Conservation (phyloP, 1,140 invertebrate species). For the Anoplolepis gracilipes region DNA sequence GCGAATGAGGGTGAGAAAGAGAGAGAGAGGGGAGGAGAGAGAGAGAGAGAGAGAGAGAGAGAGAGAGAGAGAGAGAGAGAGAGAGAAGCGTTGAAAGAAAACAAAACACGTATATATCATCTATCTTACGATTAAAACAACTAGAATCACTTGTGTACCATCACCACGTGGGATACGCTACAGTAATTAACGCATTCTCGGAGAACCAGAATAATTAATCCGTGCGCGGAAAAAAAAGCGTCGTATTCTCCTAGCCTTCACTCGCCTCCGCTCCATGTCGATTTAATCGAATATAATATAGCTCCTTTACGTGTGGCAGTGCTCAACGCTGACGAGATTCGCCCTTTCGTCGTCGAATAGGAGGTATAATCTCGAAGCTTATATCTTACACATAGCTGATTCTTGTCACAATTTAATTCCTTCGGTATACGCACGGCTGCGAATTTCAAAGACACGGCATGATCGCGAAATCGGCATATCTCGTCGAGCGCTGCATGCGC, state of each 20-base stretch:
- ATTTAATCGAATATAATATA: constrained; percentile 27
- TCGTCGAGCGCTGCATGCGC: constrained; percentile 38
- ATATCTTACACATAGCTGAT: background rate
- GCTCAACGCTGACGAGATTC: constrained; percentile 53
- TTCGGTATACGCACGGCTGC: background rate
- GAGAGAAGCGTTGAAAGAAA: constrained; percentile 50
- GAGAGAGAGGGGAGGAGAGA: too few relatives aligned
- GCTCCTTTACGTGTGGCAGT: constrained; percentile 47
- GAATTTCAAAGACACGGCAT: background rate
- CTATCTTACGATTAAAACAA: constrained; percentile 79
- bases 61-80: constrained; percentile 45
- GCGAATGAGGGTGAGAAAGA: too few relatives aligned
- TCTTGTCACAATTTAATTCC: constrained; percentile 1
- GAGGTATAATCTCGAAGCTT: background rate
- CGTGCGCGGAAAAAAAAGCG: constrained; percentile 81
- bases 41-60: constrained; percentile 30
- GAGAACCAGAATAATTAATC: constrained; percentile 72
- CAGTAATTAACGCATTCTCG: constrained; percentile 76
- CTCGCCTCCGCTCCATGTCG: constrained; percentile 59
- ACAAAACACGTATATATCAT: constrained; percentile 66
- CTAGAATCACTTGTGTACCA: constrained; percentile 83
- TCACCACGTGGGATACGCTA: constrained; percentile 81
- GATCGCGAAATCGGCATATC: constrained; percentile 25
- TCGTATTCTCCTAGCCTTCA: constrained; percentile 68
- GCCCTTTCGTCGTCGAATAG: background rate